Base-by-base conservation (phyloP, 2,113 vertebrate species). In the Cyanoliseus patagonus region DNA sequence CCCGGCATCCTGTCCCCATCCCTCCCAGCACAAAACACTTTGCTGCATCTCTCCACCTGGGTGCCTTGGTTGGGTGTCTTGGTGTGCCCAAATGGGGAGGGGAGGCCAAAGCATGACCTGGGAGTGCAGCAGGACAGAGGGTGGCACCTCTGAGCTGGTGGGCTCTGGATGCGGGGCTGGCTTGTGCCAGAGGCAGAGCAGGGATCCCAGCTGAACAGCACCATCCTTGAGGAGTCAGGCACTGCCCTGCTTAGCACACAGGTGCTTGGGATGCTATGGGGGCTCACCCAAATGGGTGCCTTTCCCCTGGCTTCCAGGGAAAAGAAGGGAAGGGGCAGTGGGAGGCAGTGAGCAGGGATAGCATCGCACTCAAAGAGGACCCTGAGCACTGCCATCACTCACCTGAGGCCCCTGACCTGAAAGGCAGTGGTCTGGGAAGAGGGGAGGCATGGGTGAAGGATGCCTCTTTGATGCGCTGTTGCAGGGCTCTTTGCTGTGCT, bases 401-500 rank as follows among this genome's bases (percentile, higher is more conserved):
- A 5, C 41, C 52, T 3, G 6, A 35, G 30, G 31, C 28, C 49
- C 83, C 74, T n/a, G 63, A 27, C 37, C 70, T 17, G 57, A n/a
- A 5, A 35, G 84, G 42, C 52, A 22, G 20, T 0, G 49, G 17
- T 46, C 0, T 57, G 61, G 73, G 93, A 44, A 47, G 14, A 24
- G 25, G 52, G 31, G 16, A 41, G 46, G 76, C 46, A 80, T 14
- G 52, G 3, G 13, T 13, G 52, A 17, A 28, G 55, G 87, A 22
- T 62, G 51, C 17, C 13, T 20, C 52, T 53, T 39, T 0, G 2
- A 15, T 10, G 27, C 4, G 0, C 27, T 18, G 0, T 0, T 16
- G 22, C 46, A 18, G 57, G 37, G 33, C 2, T 14, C 8, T 35
- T 27, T 22, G 74, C 30, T 30, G 52, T 4, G 24, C 16, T 0